Evolutionary conservation across 2,797 vertebrate species (phyloP), one percentile per base, ranked within the genome.

Genomic region (Podargus strigoides): DNA sequence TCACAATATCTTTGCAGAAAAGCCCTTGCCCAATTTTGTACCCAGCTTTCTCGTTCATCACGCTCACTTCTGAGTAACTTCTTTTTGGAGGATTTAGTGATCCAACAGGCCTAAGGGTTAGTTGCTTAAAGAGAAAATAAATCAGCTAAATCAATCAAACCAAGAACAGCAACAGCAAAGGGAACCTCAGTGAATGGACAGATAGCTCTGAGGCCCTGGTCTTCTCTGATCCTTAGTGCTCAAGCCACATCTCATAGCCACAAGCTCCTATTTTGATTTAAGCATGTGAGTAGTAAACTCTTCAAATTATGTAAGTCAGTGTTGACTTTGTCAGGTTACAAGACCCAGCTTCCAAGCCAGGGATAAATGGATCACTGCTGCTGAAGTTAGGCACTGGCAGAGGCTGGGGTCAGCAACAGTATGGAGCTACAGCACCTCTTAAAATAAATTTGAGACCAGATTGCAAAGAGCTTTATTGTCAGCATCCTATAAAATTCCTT

Each of bases 381-480:
- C 66, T 80, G 80, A 42, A 86, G 52, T 56, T 32, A 11, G 58
- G 32, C 27, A 3, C 90, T 83, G 50, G 18, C n/a, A 59, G 70
- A 79, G 59, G 32, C 70, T 52, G 59, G 62, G 93, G 88, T 92
- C 88, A 92, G 88, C 86, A 68, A 3, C 88, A 86, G 23, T 5
- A 8, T 27, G 50, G 70, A 94, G 86, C 90, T 81, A 20, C 85
- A 80, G 13, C 72, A 41, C 68, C 87, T 90, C 92, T 92, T 72
- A 83, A 93, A 94, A 91, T 92, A 91, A 87, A 78, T 72, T 72
- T 62, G 93, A 90, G 79, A 89, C 70, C 89, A 93, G 88, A 90
- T 91, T 96, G 95, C 90, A 60, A 50, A 93, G 80, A 72, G 76
- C 83, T 94, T 90, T 89, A 60, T 81, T 93, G 86, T 96, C 88